Evolutionary conservation across 2,797 vertebrate genomes (phyloP).

Genomic region (Falco biarmicus): DNA sequence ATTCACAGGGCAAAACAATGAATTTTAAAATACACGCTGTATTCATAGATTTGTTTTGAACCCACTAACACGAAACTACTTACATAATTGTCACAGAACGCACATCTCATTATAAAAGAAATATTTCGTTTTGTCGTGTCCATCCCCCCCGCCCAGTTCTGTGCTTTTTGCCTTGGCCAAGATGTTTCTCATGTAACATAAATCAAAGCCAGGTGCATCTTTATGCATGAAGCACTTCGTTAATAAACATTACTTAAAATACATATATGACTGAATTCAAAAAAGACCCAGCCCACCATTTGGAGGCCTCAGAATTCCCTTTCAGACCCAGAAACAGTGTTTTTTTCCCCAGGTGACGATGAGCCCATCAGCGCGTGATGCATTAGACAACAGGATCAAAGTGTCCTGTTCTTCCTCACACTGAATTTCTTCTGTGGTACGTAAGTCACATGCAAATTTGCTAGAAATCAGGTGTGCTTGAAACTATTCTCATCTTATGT

Average conservation of each 20-base stretch:
- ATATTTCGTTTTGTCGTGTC: neutral
- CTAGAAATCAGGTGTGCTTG: neutral
- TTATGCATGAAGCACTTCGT: neutral
- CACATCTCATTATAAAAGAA: neutral
- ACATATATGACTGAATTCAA: neutral
- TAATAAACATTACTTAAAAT: neutral
- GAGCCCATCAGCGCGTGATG: neutral
- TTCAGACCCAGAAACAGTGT: neutral
- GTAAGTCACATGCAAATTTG: neutral
- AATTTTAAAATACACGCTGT: neutral
- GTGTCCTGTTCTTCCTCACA: neutral
- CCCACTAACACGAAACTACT: neutral
- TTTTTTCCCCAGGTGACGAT: neutral
- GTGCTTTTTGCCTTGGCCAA: neutral
- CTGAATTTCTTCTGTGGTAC: neutral
- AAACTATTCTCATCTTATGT: neutral
- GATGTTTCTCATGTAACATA: neutral
- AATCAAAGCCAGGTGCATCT: slow-evolving; percentile 29
- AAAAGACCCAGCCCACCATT: neutral
- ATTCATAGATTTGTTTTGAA: neutral
- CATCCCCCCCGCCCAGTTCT: neutral
- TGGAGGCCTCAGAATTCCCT: neutral
- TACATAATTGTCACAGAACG: neutral
- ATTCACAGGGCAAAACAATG: neutral
- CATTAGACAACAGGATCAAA: neutral